Evolutionary conservation across 2,113 vertebrate species (phyloP).

Genomic region (Pluvianellus socialis): DNA sequence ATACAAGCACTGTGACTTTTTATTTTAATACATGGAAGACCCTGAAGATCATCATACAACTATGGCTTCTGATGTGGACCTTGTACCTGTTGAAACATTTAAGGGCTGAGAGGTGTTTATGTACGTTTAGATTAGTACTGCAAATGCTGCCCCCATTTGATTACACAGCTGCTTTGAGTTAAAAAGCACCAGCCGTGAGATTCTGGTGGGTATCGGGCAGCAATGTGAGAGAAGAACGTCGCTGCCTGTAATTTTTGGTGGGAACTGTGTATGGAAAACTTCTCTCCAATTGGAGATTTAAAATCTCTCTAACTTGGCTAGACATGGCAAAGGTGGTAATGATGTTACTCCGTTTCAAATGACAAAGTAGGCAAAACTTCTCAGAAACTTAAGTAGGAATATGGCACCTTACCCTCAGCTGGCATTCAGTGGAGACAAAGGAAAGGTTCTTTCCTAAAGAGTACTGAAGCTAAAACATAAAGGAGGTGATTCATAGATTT

Average conservation of each 20-base stretch:
- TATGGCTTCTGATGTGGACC: neutral
- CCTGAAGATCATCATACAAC: neutral
- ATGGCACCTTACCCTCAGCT: neutral
- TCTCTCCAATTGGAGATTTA: neutral
- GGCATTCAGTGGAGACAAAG: neutral
- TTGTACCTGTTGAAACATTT: neutral
- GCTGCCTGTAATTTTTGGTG: neutral
- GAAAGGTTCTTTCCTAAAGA: neutral
- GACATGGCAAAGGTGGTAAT: neutral
- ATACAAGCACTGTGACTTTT: neutral
- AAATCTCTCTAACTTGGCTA: neutral
- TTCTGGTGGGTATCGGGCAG: neutral
- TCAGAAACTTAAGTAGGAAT: neutral
- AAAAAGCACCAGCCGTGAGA: neutral
- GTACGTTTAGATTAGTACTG: neutral
- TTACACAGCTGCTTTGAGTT: neutral
- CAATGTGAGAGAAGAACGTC: neutral
- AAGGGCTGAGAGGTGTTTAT: neutral
- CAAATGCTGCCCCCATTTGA: neutral
- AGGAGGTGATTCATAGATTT: neutral
- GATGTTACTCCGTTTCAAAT: neutral
- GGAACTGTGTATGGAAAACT: neutral
- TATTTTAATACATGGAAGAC: neutral
- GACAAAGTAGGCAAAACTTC: neutral
- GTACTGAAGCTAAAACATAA: neutral